Evolutionary conservation across 2,888 invertebrate species (phyloP).

Genomic region (Lepeophtheirus nordmannii): DNA sequence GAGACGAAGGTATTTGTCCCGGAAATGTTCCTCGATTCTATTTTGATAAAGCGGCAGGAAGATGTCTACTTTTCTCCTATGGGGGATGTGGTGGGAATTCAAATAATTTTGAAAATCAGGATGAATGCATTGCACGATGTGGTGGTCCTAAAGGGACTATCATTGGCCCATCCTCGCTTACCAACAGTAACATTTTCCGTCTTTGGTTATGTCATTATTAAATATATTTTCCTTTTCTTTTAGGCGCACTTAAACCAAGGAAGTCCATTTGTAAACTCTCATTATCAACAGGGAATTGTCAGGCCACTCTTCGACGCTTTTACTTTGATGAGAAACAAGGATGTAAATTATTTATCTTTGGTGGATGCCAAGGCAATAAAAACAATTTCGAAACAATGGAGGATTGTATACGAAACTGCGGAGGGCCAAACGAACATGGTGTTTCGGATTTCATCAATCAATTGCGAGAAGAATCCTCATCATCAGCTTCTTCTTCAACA

Average conservation of each 20-base stretch:
- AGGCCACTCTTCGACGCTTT: conserved; percentile 22
- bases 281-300: conserved; percentile 9
- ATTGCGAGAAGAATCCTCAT: neutral
- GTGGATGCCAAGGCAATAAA: conserved; percentile 23
- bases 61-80: conserved; percentile 24
- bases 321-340: conserved; percentile 20
- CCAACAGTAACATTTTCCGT: conserved; percentile 15
- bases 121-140: conserved; percentile 18
- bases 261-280: conserved; percentile 5
- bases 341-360: conserved; percentile 23
- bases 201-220: neutral
- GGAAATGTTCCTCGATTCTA: conserved; percentile 24
- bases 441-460: neutral
- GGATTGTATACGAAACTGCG: conserved; percentile 20
- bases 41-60: conserved; percentile 9
- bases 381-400: conserved; percentile 25
- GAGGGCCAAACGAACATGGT: conserved; percentile 11
- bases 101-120: conserved; percentile 22
- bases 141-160: conserved; percentile 19
- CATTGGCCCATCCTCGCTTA: neutral
- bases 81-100: conserved; percentile 24
- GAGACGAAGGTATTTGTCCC: conserved; percentile 23
- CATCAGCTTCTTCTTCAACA: neutral
- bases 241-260: conserved; percentile 3
- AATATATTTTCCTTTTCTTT: neutral